A percentile compares a stretch with the other conserved stretches of the same genome.
Conservation (phyloP, 2,113 vertebrate genomes). For the Cyprinodon brontotheroides region DNA sequence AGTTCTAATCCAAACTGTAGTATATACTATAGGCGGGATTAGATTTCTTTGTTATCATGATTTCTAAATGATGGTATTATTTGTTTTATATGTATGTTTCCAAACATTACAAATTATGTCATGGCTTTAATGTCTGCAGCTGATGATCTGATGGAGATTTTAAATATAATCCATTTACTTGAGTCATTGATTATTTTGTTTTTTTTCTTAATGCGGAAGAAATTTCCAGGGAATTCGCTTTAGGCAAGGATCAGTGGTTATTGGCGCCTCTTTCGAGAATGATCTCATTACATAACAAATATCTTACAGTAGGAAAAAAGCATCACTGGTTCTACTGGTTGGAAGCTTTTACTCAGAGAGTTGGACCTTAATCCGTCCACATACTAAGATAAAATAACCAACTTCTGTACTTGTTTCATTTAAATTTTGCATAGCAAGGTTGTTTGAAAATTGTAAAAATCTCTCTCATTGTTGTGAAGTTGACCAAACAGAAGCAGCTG, state of each 20-base stretch:
- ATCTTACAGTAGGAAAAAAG: not conserved
- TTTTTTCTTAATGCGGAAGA: not conserved
- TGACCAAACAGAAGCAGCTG: not conserved
- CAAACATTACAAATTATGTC: not conserved
- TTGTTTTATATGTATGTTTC: not conserved
- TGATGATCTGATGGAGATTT: constrained; percentile 19
- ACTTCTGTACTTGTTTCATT: not conserved
- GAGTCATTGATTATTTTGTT: not conserved
- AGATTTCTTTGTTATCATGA: not conserved
- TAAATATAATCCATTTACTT: constrained; percentile 17
- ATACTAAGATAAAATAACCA: not conserved
- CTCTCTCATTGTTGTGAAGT: not conserved
- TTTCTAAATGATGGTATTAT: not conserved
- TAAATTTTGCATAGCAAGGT: not conserved
- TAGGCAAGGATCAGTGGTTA: constrained; percentile 25
- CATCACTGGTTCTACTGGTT: constrained; percentile 5
- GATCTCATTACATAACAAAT: constrained; percentile 25
- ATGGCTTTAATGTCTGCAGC: not conserved
- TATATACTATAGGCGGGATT: not conserved
- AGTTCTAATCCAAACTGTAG: not conserved
- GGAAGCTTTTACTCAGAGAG: not conserved
- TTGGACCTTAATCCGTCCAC: not conserved
- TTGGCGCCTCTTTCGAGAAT: constrained; percentile 29
- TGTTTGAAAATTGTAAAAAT: not conserved
- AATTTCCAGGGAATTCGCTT: constrained; percentile 4